phyloP scores from a whole-genome alignment of 2,113 vertebrate species.

The Sprattus sprattus region DNA sequence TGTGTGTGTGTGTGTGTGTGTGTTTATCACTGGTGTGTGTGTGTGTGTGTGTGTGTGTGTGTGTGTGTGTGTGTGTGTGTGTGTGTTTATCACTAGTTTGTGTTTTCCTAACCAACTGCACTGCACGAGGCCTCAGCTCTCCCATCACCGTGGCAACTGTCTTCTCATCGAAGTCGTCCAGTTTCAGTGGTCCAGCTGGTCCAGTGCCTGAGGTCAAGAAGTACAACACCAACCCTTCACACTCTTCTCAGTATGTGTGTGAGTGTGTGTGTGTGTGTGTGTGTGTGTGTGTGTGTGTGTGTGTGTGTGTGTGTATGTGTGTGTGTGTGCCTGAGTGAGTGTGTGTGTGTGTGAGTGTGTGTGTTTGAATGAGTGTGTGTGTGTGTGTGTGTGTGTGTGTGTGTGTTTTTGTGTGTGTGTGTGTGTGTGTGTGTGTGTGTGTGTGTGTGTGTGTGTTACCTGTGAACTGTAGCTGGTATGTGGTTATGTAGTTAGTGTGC shows the following conservation, averaged over 20 bases:
- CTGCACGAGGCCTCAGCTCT: slow-evolving; percentile 60
- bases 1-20: slow-evolving; percentile 27
- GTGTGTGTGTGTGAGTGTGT: neutral
- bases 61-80: neutral
- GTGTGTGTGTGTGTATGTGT: neutral
- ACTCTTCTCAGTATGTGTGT: neutral
- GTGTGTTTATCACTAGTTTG: neutral
- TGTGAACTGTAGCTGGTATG: slow-evolving; percentile 72
- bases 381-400: slow-evolving; percentile 3
- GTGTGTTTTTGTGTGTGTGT: too few species aligned
- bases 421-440: too few species aligned
- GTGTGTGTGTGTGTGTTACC: slow-evolving; percentile 54
- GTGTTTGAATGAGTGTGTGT: neutral
- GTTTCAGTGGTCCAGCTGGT: slow-evolving; percentile 65
- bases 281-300: neutral
- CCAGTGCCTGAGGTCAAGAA: slow-evolving; percentile 68
- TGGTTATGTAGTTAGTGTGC: slow-evolving; percentile 74
- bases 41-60: neutral
- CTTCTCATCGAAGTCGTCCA: slow-evolving; percentile 72
- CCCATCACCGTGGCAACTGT: slow-evolving; percentile 56
- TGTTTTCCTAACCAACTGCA: slow-evolving; percentile 66
- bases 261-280: neutral
- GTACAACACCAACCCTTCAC: too few species aligned
- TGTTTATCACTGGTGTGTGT: too few species aligned
- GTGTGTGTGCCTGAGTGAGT: neutral